Conservation (phyloP, 2,888 invertebrate genomes). For the Unio delphinus region DNA sequence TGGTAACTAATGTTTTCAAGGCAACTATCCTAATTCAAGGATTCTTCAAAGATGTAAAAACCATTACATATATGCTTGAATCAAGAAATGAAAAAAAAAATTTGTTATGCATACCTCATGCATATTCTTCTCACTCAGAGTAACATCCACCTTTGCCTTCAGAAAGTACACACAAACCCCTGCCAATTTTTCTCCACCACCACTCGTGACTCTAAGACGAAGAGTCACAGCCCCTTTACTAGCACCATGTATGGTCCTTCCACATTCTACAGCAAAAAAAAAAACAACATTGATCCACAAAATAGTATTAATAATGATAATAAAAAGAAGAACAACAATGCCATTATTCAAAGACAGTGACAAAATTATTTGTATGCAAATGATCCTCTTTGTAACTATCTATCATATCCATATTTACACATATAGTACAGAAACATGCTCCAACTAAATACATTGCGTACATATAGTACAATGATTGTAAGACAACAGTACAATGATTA, state of each 20-base stretch:
- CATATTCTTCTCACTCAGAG: conserved; percentile 79
- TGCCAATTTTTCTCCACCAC: conserved; percentile 75
- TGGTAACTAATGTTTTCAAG: neutral
- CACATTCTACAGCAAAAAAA: conserved; percentile 49
- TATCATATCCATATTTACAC: neutral
- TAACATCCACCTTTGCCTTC: conserved; percentile 76
- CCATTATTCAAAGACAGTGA: neutral
- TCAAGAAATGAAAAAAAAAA: neutral
- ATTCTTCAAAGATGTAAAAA: no score
- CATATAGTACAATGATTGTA: no score
- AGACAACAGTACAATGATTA: no score
- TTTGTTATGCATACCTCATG: conserved; percentile 74
- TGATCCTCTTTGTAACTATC: neutral
- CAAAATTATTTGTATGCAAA: neutral
- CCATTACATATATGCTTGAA: neutral
- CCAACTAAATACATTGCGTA: no score
- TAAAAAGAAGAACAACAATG: neutral
- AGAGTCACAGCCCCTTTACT: conserved; percentile 54
- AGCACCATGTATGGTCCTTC: conserved; percentile 51
- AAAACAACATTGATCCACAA: conserved; percentile 1
- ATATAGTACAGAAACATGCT: no score
- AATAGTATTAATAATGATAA: neutral
- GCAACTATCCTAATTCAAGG: no score
- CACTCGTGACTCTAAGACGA: conserved; percentile 77
- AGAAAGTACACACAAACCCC: conserved; percentile 82